Base-by-base conservation (phyloP, 2,797 vertebrate species). In the Erethizon dorsatum region DNA sequence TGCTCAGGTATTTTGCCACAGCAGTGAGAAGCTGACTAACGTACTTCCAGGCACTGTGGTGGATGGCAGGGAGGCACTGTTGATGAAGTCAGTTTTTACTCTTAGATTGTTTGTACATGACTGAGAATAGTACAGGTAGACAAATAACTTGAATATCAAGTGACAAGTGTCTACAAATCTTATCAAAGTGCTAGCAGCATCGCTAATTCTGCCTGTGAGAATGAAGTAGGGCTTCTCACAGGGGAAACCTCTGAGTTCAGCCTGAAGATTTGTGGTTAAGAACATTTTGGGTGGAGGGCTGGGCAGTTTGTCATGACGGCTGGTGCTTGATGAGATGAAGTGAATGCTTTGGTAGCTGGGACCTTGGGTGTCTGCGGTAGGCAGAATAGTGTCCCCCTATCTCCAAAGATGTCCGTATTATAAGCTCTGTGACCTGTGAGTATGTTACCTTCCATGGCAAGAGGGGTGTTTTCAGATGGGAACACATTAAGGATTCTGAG, bases 281-380 rank as follows among this genome's bases (percentile, higher is more conserved):
- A 57, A 57, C 45, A 10, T 87, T 94, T 71, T 20, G 28, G 47
- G 37, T 33, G 33, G 50, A 78, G 24, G 45, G 22, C 26, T 0
- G 5, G 45, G 50, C 10, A 2, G 31, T 11, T 18, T 13, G 2
- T 33, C n/a, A 33, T 0, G 0, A 77, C 24, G 24, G 87, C 54
- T 82, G 47, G 67, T n/a, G 65, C 63, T 22, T 73, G 73, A 52
- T 56, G 86, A 79, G 61, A 11, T 26, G 52, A n/a, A 59, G n/a
- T 0, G 2, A 50, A 10, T 6, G 13, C 91, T 24, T 61, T 24
- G 88, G 54, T 33, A 37, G 45, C 67, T 10, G 45, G 63, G 37
- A 11, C 15, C 26, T 5, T 5, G 50, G 12, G n/a, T 71, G 15
- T 7, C 52, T 33, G 22, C 0, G 1, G 83, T 26, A 6, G 22